Evolutionary conservation across 1,140 invertebrate species (phyloP).

Genomic region (Aphaenogaster ashmeadi): DNA sequence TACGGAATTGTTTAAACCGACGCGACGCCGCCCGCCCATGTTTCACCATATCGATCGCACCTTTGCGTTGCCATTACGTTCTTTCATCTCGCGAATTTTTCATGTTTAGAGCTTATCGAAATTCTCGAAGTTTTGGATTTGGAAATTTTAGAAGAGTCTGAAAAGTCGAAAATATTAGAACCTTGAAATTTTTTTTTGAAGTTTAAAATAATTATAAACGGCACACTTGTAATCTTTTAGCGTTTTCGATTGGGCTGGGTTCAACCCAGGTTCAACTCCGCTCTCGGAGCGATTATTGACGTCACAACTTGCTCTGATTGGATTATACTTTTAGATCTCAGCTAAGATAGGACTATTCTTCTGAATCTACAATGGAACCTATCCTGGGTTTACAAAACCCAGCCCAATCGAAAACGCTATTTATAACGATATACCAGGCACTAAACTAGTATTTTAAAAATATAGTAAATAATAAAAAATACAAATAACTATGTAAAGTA

Average conservation of each 20-base stretch:
- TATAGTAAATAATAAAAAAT: not conserved
- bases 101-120: not conserved
- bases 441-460: not conserved
- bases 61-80: conserved; percentile 10
- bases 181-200: not conserved
- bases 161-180: not conserved
- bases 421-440: not conserved
- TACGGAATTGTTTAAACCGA: conserved; percentile 52
- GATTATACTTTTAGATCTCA: not conserved
- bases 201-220: not conserved
- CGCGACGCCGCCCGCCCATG: conserved; percentile 36
- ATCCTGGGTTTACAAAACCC: too few species aligned
- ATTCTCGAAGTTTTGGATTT: not conserved
- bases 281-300: too few species aligned
- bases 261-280: too few species aligned
- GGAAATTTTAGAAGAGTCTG: not conserved
- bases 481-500: not conserved
- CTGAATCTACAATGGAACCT: too few species aligned
- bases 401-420: too few species aligned
- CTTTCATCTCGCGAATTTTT: not conserved
- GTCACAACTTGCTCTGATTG: too few species aligned
- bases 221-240: not conserved
- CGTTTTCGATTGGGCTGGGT: too few species aligned
- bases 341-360: too few species aligned
- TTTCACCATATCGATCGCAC: conserved; percentile 56